Base-by-base conservation (phyloP, 2,113 vertebrate species). In the Rhea americana region DNA sequence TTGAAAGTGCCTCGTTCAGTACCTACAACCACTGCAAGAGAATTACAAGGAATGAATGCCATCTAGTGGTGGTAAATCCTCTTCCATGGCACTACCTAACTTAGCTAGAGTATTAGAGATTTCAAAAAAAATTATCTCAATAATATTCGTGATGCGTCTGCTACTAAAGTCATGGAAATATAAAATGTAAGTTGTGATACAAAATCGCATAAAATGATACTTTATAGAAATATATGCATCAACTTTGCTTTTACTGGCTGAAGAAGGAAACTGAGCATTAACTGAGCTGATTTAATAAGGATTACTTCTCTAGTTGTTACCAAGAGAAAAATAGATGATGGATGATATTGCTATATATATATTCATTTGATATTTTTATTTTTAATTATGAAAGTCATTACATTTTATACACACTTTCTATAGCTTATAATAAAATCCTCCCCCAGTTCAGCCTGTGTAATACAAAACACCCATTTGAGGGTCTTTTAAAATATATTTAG, bases 31-130 rank as follows among this genome's bases (percentile, higher is more conserved):
- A 45, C 76, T 84, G 62, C 50, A 75, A 63, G 79, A 74, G 66
- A 96, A 84, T 32, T 53, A 47, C 82, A 92, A 97, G 91, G 65
- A 93, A 58, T 68, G 85, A 92, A 37, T 96, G 98, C 98, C 98
- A 97, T 92, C 98, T 98, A 97, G 97, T 98, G 98, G 97, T 87
- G 53, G 45, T 13, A 35, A 30, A 39, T 16, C n/a, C 18, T 61
- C 35, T 3, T 7, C 58, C 15, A 7, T 51, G 58, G 32, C 41
- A 3, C 47, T 81, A 37, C 51, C 59, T n/a, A 12, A 43, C 67
- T 51, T 85, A 19, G 8, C 50, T 55, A 30, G 9, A 0, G 2
- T 2, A 0, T 53, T 59, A 62, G 37, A 56, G 30, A 59, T 53
- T 66, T 80, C 35, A 28, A 35, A 80, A 73, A 50, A 35, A 58